Evolutionary conservation across 2,888 invertebrate genomes (phyloP), one percentile per base, ranked within the genome.

Genomic region (Rhabditoides inermis): DNA sequence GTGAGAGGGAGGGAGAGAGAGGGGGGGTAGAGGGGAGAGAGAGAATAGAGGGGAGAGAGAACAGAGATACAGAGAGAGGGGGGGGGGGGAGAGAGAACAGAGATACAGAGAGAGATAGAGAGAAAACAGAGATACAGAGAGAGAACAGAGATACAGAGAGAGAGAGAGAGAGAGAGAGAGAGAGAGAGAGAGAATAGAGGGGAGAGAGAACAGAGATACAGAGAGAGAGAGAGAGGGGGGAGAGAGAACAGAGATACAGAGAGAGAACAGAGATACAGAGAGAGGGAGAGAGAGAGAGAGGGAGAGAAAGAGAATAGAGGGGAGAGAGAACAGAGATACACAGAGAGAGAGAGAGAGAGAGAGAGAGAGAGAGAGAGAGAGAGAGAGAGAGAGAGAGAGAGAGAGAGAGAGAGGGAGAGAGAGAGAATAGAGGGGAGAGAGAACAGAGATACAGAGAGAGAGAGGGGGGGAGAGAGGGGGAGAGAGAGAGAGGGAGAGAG

Each of bases 351-450:
- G 39, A 15, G 12, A 27, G 28, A 45, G 25, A 45, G n/a, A 30
- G 32, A 45, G 18, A 32, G 32, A 32, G n/a, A 18, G 20, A 26
- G 41, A 41, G 25, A 42, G 41, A 42, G 45, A 30, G 32, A 45
- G 18, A 12, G 2, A 23, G 23, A 45, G 23, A 37, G 22, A 32
- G 20, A 37, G 28, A 27, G 37, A 37, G 26, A 27, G 37, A 35
- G 35, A 23, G 15, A 26, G 32, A 32, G 23, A 35, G 30, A 23
- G 18, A 28, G 15, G 28, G 28, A n/a, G 27, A 4, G 18, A 28
- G 45, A 30, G 28, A 20, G 28, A 28, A 26, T 27, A n/a, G 45
- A 27, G 45, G 28, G 27, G 30, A 45, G 30, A 30, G 28, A 28
- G 22, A 18, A 45, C 26, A 26, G 27, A 45, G 32, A 32, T 7